A percentile compares a stretch with the other conserved stretches of the same genome.
Conservation (phyloP, 1,140 invertebrate species). For the Lepidurus packardi region DNA sequence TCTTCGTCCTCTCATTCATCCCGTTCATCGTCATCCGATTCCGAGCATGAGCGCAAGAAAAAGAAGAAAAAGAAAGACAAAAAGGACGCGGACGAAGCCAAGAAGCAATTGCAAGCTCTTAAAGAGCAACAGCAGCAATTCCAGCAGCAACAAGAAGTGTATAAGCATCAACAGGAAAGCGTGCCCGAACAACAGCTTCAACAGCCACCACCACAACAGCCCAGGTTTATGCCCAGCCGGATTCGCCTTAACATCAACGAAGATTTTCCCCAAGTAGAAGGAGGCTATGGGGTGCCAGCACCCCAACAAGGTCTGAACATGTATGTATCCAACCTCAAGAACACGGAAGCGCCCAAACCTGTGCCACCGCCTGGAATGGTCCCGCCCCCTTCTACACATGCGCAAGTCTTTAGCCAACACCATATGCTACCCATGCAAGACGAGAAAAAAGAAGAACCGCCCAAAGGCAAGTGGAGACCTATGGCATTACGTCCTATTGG, state of each 20-base stretch:
- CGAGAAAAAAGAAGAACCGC: conserved; percentile 4
- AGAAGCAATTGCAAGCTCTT: not conserved
- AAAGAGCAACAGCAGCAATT: conserved; percentile 6
- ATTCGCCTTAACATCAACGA: conserved; percentile 11
- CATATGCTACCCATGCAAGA: not conserved
- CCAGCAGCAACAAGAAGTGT: not conserved
- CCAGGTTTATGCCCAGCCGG: not conserved
- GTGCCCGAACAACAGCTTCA: not conserved
- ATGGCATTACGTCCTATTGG: conserved; percentile 26
- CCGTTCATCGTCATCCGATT: conserved; percentile 29
- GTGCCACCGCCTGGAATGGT: not conserved
- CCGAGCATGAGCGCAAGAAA: conserved; percentile 28
- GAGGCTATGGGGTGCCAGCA: not conserved
- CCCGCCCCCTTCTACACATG: not conserved
- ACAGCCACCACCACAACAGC: not conserved
- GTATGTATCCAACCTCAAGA: not conserved
- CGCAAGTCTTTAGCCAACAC: not conserved
- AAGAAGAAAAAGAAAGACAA: conserved; percentile 29
- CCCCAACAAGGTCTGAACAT: not conserved
- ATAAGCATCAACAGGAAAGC: not conserved
- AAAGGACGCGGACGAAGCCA: conserved; percentile 25
- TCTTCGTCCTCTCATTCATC: conserved; percentile 1
- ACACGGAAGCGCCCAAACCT: not conserved
- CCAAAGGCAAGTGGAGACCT: conserved; percentile 31
- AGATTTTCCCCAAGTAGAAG: not conserved